These are phyloP conservation scores for Heterodera carotae DNA, from an alignment of 1,140 invertebrate genomes.

Conservation along the genomic window DNA sequence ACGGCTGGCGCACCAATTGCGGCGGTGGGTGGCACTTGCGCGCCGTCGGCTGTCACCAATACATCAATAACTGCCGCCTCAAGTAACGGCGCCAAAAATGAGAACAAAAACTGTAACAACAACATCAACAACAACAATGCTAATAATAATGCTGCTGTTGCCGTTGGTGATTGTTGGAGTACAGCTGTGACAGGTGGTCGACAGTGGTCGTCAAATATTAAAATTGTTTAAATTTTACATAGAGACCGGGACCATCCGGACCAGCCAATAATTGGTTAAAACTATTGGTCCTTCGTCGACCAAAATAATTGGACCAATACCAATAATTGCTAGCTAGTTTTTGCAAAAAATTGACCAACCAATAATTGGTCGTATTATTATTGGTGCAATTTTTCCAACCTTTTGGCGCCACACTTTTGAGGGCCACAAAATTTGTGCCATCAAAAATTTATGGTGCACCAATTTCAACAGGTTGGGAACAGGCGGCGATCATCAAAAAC, in stretches of 20 bases:
- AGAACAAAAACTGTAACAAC: not conserved
- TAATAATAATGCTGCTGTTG: not conserved
- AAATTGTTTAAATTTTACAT: not conserved
- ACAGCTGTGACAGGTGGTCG: constrained; percentile 34
- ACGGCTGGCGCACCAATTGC: too few relatives aligned
- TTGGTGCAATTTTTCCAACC: too few relatives aligned
- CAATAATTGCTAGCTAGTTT: too few relatives aligned
- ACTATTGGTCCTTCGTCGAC: too few relatives aligned
- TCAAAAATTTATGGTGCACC: too few relatives aligned
- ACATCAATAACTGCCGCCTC: not conserved
- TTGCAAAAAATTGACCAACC: too few relatives aligned
- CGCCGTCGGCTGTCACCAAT: not conserved
- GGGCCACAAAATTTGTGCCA: not conserved
- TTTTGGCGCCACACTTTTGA: too few relatives aligned
- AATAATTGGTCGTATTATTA: not conserved
- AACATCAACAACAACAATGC: not conserved
- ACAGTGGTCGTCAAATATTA: not conserved
- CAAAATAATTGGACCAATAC: too few relatives aligned
- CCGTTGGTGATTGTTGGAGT: constrained; percentile 34
- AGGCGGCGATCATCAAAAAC: constrained; percentile 50
- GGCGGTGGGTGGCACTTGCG: too few relatives aligned
- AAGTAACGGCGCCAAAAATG: not conserved
- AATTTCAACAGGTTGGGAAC: constrained; percentile 33
- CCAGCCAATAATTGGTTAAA: not conserved
- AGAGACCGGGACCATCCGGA: too few relatives aligned